A percentile compares a stretch with the other conserved stretches of the same genome.
Evolutionary conservation across 2,797 vertebrate species (phyloP).

Genomic region (Pipistrellus nathusii): DNA sequence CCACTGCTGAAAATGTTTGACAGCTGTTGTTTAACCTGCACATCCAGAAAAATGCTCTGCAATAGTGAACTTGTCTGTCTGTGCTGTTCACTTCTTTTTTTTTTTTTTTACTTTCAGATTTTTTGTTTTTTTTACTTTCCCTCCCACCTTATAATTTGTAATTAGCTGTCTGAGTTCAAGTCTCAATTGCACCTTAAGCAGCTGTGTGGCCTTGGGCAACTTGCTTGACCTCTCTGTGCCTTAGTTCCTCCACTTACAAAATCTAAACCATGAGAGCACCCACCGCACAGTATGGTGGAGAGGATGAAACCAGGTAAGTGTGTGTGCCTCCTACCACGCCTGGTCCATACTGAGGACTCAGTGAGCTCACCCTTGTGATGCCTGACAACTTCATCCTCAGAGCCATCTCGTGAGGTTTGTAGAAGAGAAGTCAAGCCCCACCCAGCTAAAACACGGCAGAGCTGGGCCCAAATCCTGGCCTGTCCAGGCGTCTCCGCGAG

Average conservation of each 20-base stretch:
- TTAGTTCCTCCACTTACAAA: neutral
- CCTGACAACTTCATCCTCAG: neutral
- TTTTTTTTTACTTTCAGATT: neutral
- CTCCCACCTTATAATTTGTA: neutral
- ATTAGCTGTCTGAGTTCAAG: neutral
- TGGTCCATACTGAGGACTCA: neutral
- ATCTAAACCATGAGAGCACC: neutral
- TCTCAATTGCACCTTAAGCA: neutral
- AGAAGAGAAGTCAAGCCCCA: neutral
- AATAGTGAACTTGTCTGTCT: neutral
- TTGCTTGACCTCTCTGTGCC: neutral
- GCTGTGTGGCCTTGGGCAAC: neutral
- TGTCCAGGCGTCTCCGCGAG: neutral
- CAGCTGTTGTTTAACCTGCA: neutral
- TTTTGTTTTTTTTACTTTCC: neutral
- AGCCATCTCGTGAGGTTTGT: neutral
- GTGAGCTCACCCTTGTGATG: neutral
- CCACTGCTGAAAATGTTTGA: neutral
- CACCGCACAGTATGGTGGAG: neutral
- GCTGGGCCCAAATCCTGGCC: neutral
- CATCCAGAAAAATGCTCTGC: neutral
- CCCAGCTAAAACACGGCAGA: neutral
- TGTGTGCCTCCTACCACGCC: fast-evolving
- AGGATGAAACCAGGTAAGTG: neutral
- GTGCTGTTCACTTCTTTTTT: neutral